A percentile compares a stretch with the other conserved stretches of the same genome.
Evolutionary conservation across 2,113 vertebrate species (phyloP).

Genomic region (Microcebus jonahi): DNA sequence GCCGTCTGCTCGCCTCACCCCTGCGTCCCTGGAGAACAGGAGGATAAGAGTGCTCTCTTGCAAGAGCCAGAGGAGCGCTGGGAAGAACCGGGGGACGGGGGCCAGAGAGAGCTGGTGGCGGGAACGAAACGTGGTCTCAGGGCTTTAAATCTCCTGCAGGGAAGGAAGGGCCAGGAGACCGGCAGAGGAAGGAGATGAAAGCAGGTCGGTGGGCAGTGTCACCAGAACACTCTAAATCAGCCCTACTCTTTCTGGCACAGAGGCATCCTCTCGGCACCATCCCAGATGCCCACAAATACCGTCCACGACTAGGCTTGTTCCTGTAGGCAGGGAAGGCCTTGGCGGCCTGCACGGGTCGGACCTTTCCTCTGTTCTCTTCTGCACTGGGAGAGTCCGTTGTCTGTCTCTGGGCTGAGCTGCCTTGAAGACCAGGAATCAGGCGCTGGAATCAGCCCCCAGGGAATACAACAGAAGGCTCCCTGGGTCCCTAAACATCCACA

Average conservation of each 20-base stretch:
- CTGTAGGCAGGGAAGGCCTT: background rate
- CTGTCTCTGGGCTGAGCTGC: fast-evolving
- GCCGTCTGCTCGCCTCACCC: fast-evolving
- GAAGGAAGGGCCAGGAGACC: background rate
- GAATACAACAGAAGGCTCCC: background rate
- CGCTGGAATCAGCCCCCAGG: background rate
- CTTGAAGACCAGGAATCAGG: fast-evolving
- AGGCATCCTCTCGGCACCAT: background rate
- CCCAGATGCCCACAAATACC: fast-evolving
- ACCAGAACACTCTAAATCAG: fast-evolving
- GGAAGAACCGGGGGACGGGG: fast-evolving
- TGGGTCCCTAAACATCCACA: fast-evolving
- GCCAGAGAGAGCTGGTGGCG: background rate
- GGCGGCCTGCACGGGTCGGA: fast-evolving
- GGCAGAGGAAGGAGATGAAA: fast-evolving
- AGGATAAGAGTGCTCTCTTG: fast-evolving
- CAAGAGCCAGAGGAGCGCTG: background rate
- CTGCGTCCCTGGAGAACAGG: fast-evolving
- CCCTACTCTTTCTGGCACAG: background rate
- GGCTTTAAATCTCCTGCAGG: no score
- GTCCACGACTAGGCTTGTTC: fast-evolving
- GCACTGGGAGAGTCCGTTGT: fast-evolving
- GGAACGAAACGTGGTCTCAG: fast-evolving
- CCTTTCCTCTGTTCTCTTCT: fast-evolving
- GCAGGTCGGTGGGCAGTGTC: fast-evolving